phyloP scores from a whole-genome alignment of 2,888 invertebrate species.

The Mythimna pallens region DNA sequence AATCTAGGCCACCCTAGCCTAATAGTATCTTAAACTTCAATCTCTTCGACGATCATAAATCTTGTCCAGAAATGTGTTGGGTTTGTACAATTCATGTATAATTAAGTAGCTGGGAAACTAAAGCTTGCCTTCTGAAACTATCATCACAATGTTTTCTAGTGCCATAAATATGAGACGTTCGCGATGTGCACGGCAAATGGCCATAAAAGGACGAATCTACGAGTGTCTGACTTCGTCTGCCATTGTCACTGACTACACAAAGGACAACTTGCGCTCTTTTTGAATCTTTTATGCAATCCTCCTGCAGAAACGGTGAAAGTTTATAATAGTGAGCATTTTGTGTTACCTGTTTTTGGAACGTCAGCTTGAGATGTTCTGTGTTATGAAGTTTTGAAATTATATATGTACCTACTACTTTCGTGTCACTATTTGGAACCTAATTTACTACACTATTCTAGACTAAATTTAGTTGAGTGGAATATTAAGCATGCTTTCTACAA shows the following conservation, averaged over 20 bases:
- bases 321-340: conserved; percentile 37
- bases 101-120: neutral
- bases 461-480: neutral
- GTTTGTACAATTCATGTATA: neutral
- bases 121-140: neutral
- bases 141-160: conserved; percentile 5
- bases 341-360: conserved; percentile 19
- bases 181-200: conserved; percentile 19
- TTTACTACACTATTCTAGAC: neutral
- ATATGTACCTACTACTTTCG: neutral
- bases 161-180: conserved; percentile 20
- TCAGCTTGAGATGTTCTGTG: neutral
- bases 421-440: conserved; percentile 4
- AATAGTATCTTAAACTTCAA: neutral
- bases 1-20: neutral
- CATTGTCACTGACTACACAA: conserved; percentile 48
- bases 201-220: conserved; percentile 33
- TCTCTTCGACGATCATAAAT: neutral
- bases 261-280: conserved; percentile 49
- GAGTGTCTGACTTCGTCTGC: conserved; percentile 34
- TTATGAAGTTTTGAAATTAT: conserved; percentile 11
- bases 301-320: conserved; percentile 21
- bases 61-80: neutral
- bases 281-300: conserved; percentile 45
- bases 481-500: neutral